Percentiles rank a stretch among this genome's conserved stretches.
phyloP scores from a whole-genome alignment of 2,113 vertebrate species.

The Hiodon tergisus region DNA sequence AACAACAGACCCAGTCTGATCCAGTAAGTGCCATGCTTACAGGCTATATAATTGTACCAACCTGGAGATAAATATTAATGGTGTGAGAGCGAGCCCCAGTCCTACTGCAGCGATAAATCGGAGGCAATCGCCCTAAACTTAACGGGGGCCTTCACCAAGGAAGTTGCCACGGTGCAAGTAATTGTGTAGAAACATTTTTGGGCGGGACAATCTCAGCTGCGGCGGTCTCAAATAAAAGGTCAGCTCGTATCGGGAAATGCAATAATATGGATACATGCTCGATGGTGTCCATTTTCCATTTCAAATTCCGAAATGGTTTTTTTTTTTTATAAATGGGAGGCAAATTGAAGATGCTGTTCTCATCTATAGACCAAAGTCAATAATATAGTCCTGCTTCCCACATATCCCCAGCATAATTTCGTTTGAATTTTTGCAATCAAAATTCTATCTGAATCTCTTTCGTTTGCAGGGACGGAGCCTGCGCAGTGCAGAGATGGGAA shows the following conservation, averaged over 20 bases:
- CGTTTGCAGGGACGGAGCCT: not conserved
- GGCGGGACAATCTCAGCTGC: too few relatives aligned
- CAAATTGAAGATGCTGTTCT: not conserved
- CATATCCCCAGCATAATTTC: constrained; percentile 6
- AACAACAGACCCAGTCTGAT: too few relatives aligned
- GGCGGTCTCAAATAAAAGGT: too few relatives aligned
- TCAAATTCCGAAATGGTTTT: constrained; percentile 4
- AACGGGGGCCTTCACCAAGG: too few relatives aligned
- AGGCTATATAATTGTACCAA: too few relatives aligned
- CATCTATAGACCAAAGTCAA: constrained; percentile 6
- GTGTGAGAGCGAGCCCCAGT: too few relatives aligned
- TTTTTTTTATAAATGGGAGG: not conserved
- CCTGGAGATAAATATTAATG: too few relatives aligned
- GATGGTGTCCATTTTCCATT: not conserved
- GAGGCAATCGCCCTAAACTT: too few relatives aligned
- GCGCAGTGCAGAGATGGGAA: constrained; percentile 1
- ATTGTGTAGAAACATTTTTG: too few relatives aligned
- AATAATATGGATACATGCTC: not conserved
- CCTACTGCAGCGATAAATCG: too few relatives aligned
- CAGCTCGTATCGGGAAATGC: not conserved
- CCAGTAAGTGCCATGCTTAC: too few relatives aligned
- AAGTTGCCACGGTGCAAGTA: too few relatives aligned
- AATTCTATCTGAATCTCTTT: constrained; percentile 11
- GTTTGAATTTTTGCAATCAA: constrained; percentile 23
- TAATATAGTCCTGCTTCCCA: not conserved